phyloP scores from a whole-genome alignment of 2,113 vertebrate genomes.

The Ovibos moschatus region DNA sequence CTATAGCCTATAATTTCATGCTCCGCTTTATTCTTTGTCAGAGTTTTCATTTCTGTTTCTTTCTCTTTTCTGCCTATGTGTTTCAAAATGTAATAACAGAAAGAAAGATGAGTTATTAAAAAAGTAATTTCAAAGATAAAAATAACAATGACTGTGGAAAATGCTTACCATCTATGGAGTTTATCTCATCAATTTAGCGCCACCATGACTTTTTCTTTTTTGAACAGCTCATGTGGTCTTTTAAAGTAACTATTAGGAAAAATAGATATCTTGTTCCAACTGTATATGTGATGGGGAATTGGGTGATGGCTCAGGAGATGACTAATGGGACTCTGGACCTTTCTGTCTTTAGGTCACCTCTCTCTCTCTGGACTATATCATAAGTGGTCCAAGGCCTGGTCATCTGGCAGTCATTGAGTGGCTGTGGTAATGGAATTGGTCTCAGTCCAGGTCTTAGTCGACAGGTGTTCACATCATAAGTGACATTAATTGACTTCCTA shows the following conservation, averaged over 20 bases:
- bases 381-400: constrained; percentile 45
- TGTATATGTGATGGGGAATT: not conserved
- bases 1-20: not conserved
- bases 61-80: not conserved
- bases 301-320: constrained; percentile 36
- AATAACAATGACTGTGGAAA: not conserved
- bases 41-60: not conserved
- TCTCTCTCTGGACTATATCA: constrained; percentile 15
- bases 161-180: not conserved
- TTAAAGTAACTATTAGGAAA: constrained; percentile 36
- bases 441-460: constrained; percentile 52
- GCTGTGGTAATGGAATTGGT: constrained; percentile 65
- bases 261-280: not conserved
- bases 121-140: not conserved
- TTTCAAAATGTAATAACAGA: constrained; percentile 9
- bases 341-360: constrained; percentile 53
- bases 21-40: not conserved
- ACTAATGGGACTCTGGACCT: constrained; percentile 52
- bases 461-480: constrained; percentile 68
- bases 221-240: not conserved
- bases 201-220: not conserved
- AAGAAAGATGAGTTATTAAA: not conserved
- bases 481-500: constrained; percentile 67
- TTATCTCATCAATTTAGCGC: not conserved
- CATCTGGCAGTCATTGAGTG: constrained; percentile 52